Evolutionary conservation across 2,797 vertebrate genomes (phyloP).

Genomic region (Taeniopygia guttata): DNA sequence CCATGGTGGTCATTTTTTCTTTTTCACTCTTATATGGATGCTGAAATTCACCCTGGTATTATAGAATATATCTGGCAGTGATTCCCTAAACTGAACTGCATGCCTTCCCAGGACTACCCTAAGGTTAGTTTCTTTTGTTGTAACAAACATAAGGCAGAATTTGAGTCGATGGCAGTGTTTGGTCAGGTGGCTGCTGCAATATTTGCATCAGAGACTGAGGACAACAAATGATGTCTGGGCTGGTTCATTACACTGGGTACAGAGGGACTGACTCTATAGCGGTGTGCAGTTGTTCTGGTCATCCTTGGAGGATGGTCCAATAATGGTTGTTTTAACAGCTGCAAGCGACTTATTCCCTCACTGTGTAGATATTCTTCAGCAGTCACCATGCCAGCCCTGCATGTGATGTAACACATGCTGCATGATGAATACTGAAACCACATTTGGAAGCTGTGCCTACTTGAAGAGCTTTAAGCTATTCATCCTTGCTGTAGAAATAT

Average conservation of each 20-base stretch:
- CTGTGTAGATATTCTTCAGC: background rate
- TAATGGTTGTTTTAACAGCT: background rate
- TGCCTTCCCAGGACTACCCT: background rate
- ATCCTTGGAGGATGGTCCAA: background rate
- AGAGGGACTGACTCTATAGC: background rate
- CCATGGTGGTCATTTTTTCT: background rate
- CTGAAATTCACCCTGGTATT: background rate
- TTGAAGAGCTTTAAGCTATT: background rate
- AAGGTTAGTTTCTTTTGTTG: background rate
- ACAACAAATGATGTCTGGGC: background rate
- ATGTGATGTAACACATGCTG: background rate
- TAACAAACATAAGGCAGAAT: background rate
- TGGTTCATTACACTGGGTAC: background rate
- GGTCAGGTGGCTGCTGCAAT: background rate
- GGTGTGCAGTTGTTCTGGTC: background rate
- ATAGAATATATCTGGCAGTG: background rate
- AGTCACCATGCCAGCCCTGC: background rate
- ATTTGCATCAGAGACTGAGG: background rate
- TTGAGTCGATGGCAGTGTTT: background rate
- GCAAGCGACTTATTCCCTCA: background rate
- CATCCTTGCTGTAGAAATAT: background rate
- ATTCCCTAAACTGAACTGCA: background rate
- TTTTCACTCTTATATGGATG: background rate
- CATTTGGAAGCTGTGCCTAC: background rate
- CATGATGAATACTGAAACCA: background rate